Evolutionary conservation across 2,113 vertebrate genomes (phyloP), one percentile per base, ranked within the genome.

Genomic region (Laterallus jamaicensis): DNA sequence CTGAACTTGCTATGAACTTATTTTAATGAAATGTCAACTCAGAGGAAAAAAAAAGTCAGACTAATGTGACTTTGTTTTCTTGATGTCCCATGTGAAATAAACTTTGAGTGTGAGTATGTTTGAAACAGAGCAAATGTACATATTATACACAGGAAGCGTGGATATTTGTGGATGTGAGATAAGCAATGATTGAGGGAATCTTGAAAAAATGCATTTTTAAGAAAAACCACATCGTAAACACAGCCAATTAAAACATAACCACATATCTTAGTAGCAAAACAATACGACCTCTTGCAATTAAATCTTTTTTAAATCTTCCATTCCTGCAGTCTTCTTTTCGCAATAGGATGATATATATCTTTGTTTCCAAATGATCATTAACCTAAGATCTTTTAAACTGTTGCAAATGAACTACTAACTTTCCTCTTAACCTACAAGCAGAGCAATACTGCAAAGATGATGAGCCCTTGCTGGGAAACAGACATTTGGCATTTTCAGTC

Each of bases 71-170:
- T 96, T 86, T 97, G 94, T 97, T 96, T 96, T 95, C 90, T 92
- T 90, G 71, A 94, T 86, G 93, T 97, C 95, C 95, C 95, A 88
- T 92, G 96, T 95, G 96, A 97, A 97, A 97, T 97, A 97, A 97
- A 97, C 94, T 96, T 92, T 76, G 91, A 97, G 90, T 76, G 54
- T 67, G 77, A 97, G 92, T 75, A 94, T 94, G 83, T 93, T 95
- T 95, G 82, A 95, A 97, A 93, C 31, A 93, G 75, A 96, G 80
- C 84, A 95, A 97, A 97, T 96, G 94, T 82, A 96, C 88, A 82
- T 92, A 95, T 82, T 93, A 95, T 88, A 95, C 93, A 97, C 97
- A 97, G 97, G 97, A 97, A 97, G 92, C 10, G 2, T 82, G 90
- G 84, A 91, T 95, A 94, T 97, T 97, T 97, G 96, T 96, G 95